Percentiles rank a stretch among this genome's conserved stretches.
phyloP scores from a whole-genome alignment of 2,888 invertebrate species.

The Eledona agricola region DNA sequence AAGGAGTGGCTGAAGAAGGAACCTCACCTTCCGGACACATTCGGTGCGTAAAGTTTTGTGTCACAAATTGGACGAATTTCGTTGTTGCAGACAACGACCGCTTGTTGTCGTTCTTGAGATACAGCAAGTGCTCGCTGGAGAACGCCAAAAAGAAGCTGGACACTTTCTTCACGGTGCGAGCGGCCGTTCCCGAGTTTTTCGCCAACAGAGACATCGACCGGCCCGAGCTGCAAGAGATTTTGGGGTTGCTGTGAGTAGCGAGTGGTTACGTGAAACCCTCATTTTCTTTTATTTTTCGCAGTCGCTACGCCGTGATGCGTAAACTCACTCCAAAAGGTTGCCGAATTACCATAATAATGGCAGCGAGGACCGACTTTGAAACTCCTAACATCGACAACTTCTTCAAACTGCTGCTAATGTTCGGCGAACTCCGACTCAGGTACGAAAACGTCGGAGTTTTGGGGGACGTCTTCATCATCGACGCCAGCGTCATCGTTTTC shows the following conservation, averaged over 20 bases:
- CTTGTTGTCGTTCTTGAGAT: conserved; percentile 1
- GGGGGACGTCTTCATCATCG: conserved; percentile 8
- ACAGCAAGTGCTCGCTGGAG: conserved; percentile 5
- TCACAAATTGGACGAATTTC: neutral
- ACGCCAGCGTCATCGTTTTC: neutral
- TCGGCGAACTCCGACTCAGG: conserved; percentile 7
- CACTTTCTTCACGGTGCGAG: conserved; percentile 7
- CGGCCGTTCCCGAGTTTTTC: conserved; percentile 6
- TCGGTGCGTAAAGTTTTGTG: neutral
- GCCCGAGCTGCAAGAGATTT: conserved; percentile 5
- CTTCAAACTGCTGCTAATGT: conserved; percentile 8
- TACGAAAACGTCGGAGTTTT: conserved; percentile 2
- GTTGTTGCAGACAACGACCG: conserved; percentile 2
- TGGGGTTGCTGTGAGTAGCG: no score
- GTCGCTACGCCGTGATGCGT: conserved; percentile 1
- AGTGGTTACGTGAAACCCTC: neutral
- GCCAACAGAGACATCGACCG: conserved; percentile 2
- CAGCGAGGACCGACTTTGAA: conserved; percentile 4
- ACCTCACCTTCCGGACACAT: conserved; percentile 18
- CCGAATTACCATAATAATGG: neutral
- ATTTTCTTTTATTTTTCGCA: no score
- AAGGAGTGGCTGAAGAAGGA: conserved; percentile 11
- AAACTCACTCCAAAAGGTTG: neutral
- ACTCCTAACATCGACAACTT: conserved; percentile 9
- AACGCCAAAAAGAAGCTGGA: conserved; percentile 9